Base-by-base conservation (phyloP, 2,888 invertebrate species). In the Chrysina gloriosa region DNA sequence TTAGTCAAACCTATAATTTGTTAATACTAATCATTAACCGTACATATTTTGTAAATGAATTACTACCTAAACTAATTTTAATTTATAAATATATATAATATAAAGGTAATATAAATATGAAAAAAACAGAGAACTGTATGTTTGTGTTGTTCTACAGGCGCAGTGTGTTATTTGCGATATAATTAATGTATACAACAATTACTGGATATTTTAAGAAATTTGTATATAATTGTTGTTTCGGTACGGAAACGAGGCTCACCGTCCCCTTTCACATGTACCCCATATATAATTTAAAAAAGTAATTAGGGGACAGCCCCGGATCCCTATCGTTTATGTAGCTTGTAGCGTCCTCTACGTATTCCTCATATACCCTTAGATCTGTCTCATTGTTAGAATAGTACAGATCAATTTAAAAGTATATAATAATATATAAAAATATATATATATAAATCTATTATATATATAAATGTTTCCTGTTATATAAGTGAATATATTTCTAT, bases 391-490 rank as follows among this genome's bases (percentile, higher is more conserved):
- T 82, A 82, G 82, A 74, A 76, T 81, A 82, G 80, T 77, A 79
- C 80, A 80, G 81, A 82, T 82, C 81, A 79, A 79, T 82, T 77
- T 77, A 54, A 56, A 56, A 56, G 39, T 39, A 36, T 56, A 56
- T 56, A 56, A 56, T 56, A 56, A 56, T 56, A 56, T 56, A 56
- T 68, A 66, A 81, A 80, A n/a, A n/a, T n/a, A n/a, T n/a, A 75
- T 81, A 81, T 81, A 82, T 82, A 82, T 81, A 58, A 58, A 58
- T 58, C 58, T 58, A 58, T 58, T 58, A 58, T 58, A 58, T 83
- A 83, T 83, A 83, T 83, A 82, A 83, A 84, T 84, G 83, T 84
- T 84, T 83, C 83, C 82, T 83, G 83, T 84, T 84, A 83, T 27
- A 80, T 80, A 81, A 80, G 81, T 83, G 79, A 82, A 83, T 82